A percentile compares a stretch with the other conserved stretches of the same genome.
phyloP scores from a whole-genome alignment of 2,797 vertebrate species.

The Xiphorhynchus erythropygius region DNA sequence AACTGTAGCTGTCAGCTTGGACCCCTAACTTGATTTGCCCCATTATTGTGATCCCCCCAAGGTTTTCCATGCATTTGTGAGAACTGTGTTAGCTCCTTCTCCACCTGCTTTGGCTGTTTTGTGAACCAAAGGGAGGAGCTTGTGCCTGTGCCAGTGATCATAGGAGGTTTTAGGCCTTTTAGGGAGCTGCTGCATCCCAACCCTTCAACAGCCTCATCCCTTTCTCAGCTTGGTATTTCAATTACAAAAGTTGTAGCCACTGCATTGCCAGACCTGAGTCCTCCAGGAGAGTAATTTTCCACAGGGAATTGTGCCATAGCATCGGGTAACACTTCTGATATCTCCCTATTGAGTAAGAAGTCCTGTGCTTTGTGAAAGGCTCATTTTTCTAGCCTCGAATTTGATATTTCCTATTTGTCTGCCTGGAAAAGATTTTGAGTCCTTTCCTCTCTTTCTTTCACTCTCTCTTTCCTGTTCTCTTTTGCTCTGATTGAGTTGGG shows the following conservation, averaged over 20 bases:
- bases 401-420: not conserved
- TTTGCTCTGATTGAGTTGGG: not conserved
- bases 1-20: not conserved
- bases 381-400: not conserved
- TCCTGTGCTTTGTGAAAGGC: not conserved
- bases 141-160: not conserved
- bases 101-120: not conserved
- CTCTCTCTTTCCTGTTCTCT: not conserved
- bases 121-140: not conserved
- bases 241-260: not conserved
- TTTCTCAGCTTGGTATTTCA: not conserved
- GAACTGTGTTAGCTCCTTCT: not conserved
- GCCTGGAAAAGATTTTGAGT: not conserved
- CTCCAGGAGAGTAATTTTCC: not conserved
- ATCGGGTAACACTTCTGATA: not conserved
- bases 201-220: not conserved
- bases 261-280: not conserved
- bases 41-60: not conserved
- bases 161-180: not conserved
- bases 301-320: not conserved
- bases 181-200: not conserved
- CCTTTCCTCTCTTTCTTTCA: not conserved
- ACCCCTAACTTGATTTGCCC: not conserved
- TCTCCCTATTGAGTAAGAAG: not conserved
- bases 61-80: not conserved